Conservation (phyloP, 2,888 invertebrate genomes). For the Heliothis peltigera region DNA sequence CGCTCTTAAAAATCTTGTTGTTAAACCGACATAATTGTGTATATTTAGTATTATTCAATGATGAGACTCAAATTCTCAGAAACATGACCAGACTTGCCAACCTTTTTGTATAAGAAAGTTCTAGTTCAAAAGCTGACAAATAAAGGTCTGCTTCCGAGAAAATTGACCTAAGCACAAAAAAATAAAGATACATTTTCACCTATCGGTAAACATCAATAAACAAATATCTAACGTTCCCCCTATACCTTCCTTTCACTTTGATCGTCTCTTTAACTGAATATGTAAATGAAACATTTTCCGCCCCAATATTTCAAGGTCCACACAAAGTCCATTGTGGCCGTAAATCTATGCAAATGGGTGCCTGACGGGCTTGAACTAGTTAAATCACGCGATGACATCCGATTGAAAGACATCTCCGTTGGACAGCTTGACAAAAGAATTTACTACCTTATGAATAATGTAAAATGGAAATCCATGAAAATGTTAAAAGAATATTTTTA, state of each 20-base stretch:
- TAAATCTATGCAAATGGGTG: conserved; percentile 68
- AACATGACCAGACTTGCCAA: no score
- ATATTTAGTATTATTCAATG: no score
- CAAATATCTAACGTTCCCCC: conserved; percentile 53
- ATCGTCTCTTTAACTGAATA: conserved; percentile 57
- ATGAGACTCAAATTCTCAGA: no score
- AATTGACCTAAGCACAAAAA: conserved; percentile 3
- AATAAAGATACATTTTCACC: conserved; percentile 10
- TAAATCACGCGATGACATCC: conserved; percentile 54
- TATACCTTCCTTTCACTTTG: conserved; percentile 46
- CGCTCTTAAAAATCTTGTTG: no score
- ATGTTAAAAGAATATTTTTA: conserved; percentile 33
- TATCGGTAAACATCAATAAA: conserved; percentile 51
- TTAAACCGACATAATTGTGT: no score
- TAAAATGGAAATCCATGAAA: conserved; percentile 29
- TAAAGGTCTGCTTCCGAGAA: neutral
- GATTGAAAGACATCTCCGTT: conserved; percentile 34
- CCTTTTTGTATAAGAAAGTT: no score
- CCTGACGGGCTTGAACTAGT: conserved; percentile 48
- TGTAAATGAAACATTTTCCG: conserved; percentile 71
- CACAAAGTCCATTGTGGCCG: conserved; percentile 62
- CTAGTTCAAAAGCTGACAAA: neutral
- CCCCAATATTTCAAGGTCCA: conserved; percentile 64
- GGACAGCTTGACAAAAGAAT: conserved; percentile 43
- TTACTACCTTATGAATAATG: conserved; percentile 47